Evolutionary conservation across 2,113 vertebrate species (phyloP).

Genomic region (Azemiops feae): DNA sequence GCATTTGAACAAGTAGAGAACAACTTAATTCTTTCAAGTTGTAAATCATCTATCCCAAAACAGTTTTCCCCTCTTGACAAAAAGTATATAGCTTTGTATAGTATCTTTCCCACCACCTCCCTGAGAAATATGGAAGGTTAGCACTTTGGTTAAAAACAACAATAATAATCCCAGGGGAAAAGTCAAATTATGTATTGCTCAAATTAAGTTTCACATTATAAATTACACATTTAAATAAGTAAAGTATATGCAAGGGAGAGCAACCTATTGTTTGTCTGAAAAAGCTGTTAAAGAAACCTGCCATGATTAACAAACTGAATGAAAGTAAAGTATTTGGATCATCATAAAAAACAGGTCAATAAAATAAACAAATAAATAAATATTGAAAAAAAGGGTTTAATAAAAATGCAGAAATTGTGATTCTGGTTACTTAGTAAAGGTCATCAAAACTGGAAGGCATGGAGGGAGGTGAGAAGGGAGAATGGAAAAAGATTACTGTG

Average conservation of each 20-base stretch:
- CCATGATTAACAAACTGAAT: background rate
- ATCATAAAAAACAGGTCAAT: background rate
- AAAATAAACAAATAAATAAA: background rate
- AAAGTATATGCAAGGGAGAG: too few species aligned
- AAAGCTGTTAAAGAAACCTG: background rate
- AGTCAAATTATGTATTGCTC: background rate
- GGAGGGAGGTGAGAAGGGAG: background rate
- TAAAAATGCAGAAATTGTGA: background rate
- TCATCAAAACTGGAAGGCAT: background rate
- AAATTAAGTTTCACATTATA: background rate
- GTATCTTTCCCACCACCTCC: background rate
- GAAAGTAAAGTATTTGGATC: background rate
- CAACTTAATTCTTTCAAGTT: background rate
- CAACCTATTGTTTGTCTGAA: background rate
- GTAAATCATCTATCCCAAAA: background rate
- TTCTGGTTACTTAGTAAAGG: background rate
- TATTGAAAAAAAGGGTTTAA: background rate
- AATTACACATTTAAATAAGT: background rate
- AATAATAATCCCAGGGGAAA: background rate
- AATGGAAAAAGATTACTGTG: background rate
- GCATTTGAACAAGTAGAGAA: background rate
- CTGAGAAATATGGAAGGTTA: background rate
- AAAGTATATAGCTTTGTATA: background rate
- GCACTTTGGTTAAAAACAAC: background rate
- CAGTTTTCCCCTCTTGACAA: background rate